Base-by-base conservation (phyloP, 64 coral and sea anemone species). In the Porites lutea region DNA sequence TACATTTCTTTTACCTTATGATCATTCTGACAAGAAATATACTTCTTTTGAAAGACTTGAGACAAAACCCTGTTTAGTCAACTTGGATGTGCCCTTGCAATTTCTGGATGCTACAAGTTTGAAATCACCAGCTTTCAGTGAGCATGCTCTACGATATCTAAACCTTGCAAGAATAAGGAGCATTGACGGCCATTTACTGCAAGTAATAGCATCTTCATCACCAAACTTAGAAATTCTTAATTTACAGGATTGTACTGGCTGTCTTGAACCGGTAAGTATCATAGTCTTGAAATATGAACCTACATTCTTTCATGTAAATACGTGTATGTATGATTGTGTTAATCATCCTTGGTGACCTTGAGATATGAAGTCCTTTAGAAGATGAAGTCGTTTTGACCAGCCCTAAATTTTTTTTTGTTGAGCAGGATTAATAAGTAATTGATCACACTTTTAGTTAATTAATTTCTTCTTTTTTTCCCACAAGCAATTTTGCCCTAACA, bases 161-260 rank as follows among this genome's bases (percentile, higher is more conserved):
- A 84, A 84, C 13, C 63, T 84, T 46, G 13, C 6, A 49, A 47
- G 62, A 52, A n/a, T 12, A 7, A 55, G n/a, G 46, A 48, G n/a
- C 16, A 68, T 84, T 52, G 8, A 47, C 68, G 81, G 81, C 62
- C 62, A 84, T 51, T 20, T 69, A 16, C 23, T 84, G 61, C 81
- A 84, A 84, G 62, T 68, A 18, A 63, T 84, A 6, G 81, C 81
- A 21, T 68, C 19, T 48, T 84, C 62, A 21, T 84, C 81, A 23
- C 81, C 81, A 84, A 67, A 84, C 18, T 19, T 84, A 22, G 18
- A 84, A n/a, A 20, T 84, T 84, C 62, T 84, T 10, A 84, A 84
- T 48, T 51, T 84, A 68, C 81, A 52, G 43, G 44, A 84, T 64
- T 84, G 81, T 15, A 3, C 3, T 48, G 15, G 14, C 12, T 84